Percentiles rank a stretch among this genome's conserved stretches.
These are phyloP conservation scores for Thymelicus acteon DNA, from an alignment of 2,888 invertebrate species.

Conservation along the genomic window DNA sequence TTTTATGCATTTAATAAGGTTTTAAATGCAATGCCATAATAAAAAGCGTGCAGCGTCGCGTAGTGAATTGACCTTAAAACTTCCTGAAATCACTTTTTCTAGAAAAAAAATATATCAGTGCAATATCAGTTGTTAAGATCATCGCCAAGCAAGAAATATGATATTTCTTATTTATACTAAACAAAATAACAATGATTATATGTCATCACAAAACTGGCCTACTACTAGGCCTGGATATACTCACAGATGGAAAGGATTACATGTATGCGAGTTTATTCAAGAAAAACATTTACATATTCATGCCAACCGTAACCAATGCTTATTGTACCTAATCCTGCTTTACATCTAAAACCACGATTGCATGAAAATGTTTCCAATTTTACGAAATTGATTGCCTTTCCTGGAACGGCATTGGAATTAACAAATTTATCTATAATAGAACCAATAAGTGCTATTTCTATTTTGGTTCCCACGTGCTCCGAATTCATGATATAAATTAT, in stretches of 20 bases:
- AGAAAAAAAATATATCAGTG: no score
- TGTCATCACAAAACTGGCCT: no score
- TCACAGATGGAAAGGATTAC: background rate
- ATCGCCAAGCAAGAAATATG: no score
- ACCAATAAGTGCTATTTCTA: constrained; percentile 1
- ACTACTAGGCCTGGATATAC: no score
- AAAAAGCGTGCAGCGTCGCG: no score
- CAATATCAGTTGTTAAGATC: no score
- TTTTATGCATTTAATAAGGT: no score
- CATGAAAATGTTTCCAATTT: background rate
- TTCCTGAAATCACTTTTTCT: no score
- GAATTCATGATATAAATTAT: background rate
- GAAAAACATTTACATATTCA: constrained; percentile 2
- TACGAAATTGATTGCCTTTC: background rate
- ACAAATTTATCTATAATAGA: background rate
- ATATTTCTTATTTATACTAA: no score
- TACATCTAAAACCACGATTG: background rate
- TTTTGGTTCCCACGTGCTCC: background rate
- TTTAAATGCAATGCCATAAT: no score
- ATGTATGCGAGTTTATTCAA: background rate
- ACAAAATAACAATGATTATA: no score
- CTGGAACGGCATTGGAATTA: background rate
- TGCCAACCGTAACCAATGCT: background rate
- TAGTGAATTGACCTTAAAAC: no score
- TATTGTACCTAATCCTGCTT: background rate